Base-by-base conservation (phyloP, 2,797 vertebrate genomes). In the Choloepus didactylus region DNA sequence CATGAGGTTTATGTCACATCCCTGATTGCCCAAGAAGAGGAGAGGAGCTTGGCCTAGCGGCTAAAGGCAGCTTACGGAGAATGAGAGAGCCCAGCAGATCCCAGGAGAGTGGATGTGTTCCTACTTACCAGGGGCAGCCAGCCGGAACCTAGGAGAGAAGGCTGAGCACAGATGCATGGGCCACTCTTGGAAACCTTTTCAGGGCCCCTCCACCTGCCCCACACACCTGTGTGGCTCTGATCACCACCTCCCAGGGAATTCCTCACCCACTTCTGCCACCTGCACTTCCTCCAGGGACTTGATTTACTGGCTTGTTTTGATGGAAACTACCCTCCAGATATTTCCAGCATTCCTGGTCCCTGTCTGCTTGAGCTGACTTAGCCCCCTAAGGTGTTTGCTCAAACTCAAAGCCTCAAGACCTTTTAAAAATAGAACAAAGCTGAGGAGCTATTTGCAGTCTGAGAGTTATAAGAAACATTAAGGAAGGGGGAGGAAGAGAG, bases 231-330 rank as follows among this genome's bases (percentile, higher is more conserved):
- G 51, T 91, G 91, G 83, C 62, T n/a, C 70, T 69, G 79, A 46
- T 93, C 44, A 87, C 66, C 72, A 82, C 86, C 76, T 94, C 62
- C 66, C 82, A 66, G 54, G 35, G 56, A 76, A 95, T 95, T 96
- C 80, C 72, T 97, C 84, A 67, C 96, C 95, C 89, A 96, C 94
- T 87, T 84, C 79, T 95, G 77, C 90, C 96, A 95, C 86, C 94
- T 96, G 93, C 56, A 82, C 82, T 88, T 95, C 96, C 96, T 95
- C 69, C 67, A 51, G 56, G 44, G 75, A 81, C 93, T 84, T 46
- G 86, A 67, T 96, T 91, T 95, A 83, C 82, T 54, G 51, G 72
- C 62, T 64, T 93, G 75, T 95, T 97, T 96, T 89, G 77, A 81
- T 49, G 86, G 25, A 93, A 97, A 72, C 41, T 88, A 97, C 90